These are phyloP conservation scores for Stegastes partitus DNA, from an alignment of 2,113 vertebrate species.

Conservation along the genomic window DNA sequence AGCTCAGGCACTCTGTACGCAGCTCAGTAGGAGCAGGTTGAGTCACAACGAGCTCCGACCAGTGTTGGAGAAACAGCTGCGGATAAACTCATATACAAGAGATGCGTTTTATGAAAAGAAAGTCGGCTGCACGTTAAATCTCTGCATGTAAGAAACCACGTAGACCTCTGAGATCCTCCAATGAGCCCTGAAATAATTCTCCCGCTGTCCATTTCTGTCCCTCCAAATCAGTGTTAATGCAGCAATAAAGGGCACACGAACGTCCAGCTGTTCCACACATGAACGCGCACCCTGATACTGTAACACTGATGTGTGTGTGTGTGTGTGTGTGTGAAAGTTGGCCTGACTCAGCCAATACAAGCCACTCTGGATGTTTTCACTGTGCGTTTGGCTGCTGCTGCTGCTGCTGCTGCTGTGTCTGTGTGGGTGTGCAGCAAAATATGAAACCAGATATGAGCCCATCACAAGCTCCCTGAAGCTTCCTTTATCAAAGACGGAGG, in stretches of 20 bases:
- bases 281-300: not conserved
- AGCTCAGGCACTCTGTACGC: constrained; percentile 50
- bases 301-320: not conserved
- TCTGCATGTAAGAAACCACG: not conserved
- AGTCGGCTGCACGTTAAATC: not conserved
- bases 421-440: constrained; percentile 51
- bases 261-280: not conserved
- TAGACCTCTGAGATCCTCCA: not conserved
- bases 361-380: constrained; percentile 14
- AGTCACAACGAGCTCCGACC: not conserved
- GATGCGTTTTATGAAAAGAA: not conserved
- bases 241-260: no score
- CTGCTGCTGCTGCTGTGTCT: constrained; percentile 22
- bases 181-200: not conserved
- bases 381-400: constrained; percentile 2
- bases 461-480: constrained; percentile 23
- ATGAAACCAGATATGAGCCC: constrained; percentile 55
- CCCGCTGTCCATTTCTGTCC: no score
- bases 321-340: not conserved
- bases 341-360: constrained; percentile 21
- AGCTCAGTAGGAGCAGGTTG: not conserved
- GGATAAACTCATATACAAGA: not conserved
- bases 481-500: constrained; percentile 18
- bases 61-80: not conserved
- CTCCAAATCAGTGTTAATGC: no score